Conservation (phyloP, 2,888 invertebrate species). For the Eueremaeus valkanovi region DNA sequence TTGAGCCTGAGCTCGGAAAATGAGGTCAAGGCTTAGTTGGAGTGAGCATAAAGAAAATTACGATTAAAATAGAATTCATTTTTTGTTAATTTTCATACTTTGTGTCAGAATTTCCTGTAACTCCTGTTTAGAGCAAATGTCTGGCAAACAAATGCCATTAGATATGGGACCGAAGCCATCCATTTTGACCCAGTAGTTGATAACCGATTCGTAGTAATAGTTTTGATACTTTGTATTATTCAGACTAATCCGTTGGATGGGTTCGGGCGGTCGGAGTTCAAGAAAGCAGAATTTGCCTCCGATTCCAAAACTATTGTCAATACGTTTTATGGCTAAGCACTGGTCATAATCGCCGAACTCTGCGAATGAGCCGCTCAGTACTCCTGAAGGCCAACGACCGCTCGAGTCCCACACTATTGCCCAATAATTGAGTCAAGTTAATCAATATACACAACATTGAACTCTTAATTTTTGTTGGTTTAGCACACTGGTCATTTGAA, state of each 20-base stretch:
- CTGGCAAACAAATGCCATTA: slow-evolving; percentile 39
- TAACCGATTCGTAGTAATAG: background rate
- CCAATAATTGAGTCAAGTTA: background rate
- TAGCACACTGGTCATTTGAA: too few species aligned
- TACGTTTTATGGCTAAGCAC: slow-evolving; percentile 3
- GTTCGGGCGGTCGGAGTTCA: slow-evolving; percentile 31
- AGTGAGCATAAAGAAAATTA: background rate
- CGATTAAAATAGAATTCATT: background rate
- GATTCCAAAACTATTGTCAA: background rate
- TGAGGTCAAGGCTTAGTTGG: slow-evolving; percentile 15
- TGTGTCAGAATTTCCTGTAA: background rate
- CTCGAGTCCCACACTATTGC: slow-evolving; percentile 38
- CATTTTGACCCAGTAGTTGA: slow-evolving; percentile 36
- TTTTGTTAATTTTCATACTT: slow-evolving; percentile 10
- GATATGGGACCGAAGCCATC: slow-evolving; percentile 30
- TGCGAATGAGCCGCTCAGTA: slow-evolving; percentile 29
- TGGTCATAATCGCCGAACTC: slow-evolving; percentile 38
- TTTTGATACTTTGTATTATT: background rate
- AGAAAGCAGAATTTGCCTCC: slow-evolving; percentile 34
- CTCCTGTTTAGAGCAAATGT: slow-evolving; percentile 22
- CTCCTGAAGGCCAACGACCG: slow-evolving; percentile 37
- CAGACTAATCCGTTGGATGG: background rate
- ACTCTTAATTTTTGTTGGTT: too few species aligned
- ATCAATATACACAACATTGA: too few species aligned
- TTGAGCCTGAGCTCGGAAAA: slow-evolving; percentile 7